phyloP scores from a whole-genome alignment of 2,113 vertebrate species.

The Pluvianellus socialis region DNA sequence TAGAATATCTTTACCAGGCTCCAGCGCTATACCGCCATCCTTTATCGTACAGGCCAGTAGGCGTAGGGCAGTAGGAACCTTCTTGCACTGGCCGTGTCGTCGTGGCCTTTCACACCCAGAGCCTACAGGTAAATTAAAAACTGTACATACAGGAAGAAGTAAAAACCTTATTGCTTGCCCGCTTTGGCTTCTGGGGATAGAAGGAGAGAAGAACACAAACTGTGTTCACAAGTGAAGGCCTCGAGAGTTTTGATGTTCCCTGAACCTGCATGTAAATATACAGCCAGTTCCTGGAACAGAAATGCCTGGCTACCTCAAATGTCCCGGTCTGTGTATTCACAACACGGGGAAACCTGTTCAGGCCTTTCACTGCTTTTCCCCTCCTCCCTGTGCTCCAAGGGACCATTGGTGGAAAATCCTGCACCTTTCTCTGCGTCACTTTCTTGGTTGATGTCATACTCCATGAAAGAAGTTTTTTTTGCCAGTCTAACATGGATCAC shows the following conservation, averaged over 20 bases:
- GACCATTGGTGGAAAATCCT: neutral
- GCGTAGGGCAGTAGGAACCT: neutral
- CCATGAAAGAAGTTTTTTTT: neutral
- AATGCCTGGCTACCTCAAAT: neutral
- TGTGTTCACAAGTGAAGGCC: neutral
- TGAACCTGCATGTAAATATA: neutral
- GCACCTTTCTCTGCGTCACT: neutral
- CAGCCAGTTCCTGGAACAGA: neutral
- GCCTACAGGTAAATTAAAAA: neutral
- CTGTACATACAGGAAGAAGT: neutral
- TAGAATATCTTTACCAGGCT: neutral
- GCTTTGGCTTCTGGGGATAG: neutral
- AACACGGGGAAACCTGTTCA: neutral
- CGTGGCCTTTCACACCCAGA: neutral
- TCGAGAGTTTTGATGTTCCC: neutral
- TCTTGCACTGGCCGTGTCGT: fast-evolving
- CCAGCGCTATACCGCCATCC: neutral
- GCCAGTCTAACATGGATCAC: neutral
- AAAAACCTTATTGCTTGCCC: neutral
- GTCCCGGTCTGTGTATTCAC: neutral
- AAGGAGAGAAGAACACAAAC: neutral
- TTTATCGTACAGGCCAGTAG: neutral
- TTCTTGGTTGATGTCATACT: neutral
- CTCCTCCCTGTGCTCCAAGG: neutral
- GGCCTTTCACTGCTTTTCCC: neutral